A percentile compares a stretch with the other conserved stretches of the same genome.
Conservation (phyloP, 2,797 vertebrate species). For the Octomys mimax region DNA sequence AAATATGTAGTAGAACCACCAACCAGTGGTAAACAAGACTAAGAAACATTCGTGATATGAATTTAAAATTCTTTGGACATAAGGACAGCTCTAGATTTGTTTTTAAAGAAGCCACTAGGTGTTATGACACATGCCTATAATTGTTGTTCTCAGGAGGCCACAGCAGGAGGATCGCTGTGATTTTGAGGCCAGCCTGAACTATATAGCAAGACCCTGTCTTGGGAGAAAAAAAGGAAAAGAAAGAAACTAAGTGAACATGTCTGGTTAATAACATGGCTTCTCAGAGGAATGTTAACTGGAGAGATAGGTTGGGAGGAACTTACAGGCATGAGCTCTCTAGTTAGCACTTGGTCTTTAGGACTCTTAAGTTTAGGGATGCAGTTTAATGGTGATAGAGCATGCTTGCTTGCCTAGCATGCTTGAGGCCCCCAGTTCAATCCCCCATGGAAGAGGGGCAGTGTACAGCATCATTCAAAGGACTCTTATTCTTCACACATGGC, state of each 20-base stretch:
- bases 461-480: not conserved
- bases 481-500: not conserved
- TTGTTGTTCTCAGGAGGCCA: not conserved
- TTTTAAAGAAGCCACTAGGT: not conserved
- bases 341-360: not conserved
- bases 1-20: not conserved
- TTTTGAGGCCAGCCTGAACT: not conserved
- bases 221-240: not conserved
- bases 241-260: not conserved
- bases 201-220: not conserved
- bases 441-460: not conserved
- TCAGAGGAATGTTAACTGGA: not conserved
- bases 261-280: not conserved
- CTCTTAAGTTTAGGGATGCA: not conserved
- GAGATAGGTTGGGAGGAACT: not conserved
- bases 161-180: not conserved
- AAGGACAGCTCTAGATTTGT: not conserved
- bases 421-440: not conserved
- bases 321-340: not conserved
- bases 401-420: not conserved
- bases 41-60: not conserved
- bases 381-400: not conserved
- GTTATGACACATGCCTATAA: not conserved
- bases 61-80: constrained; percentile 36
- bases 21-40: not conserved